A percentile compares a stretch with the other conserved stretches of the same genome.
Evolutionary conservation across 2,113 vertebrate species (phyloP).

Genomic region (Neogale vison): DNA sequence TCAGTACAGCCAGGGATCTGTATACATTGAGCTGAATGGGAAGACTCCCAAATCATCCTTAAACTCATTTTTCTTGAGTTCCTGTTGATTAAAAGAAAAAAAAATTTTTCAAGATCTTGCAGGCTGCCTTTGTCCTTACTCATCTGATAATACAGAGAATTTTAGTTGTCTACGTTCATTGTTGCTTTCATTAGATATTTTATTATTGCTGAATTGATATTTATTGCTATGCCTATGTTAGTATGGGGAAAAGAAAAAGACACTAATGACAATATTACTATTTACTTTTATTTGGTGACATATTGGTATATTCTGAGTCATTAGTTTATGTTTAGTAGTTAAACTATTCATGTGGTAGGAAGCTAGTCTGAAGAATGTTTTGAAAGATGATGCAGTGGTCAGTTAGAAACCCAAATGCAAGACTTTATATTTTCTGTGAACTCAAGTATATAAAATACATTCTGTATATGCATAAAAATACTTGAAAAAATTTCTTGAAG

Average conservation of each 20-base stretch:
- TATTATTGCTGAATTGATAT: conserved; percentile 18
- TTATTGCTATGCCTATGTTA: conserved; percentile 17
- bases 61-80: not conserved
- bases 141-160: not conserved
- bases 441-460: not conserved
- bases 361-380: conserved; percentile 37
- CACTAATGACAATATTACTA: conserved; percentile 7
- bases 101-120: not conserved
- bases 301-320: conserved; percentile 28
- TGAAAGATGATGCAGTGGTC: not conserved
- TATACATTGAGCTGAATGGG: conserved; percentile 31
- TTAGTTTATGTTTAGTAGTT: not conserved
- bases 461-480: not conserved
- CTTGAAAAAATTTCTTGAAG: conserved; percentile 32
- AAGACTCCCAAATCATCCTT: not conserved
- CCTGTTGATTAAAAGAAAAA: not conserved
- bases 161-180: conserved; percentile 28
- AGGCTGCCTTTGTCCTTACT: not conserved
- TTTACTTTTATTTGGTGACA: conserved; percentile 42
- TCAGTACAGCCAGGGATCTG: conserved; percentile 13
- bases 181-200: conserved; percentile 49
- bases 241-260: not conserved
- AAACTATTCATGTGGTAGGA: not conserved
- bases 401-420: not conserved
- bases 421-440: not conserved